These are phyloP conservation scores for Harpegnathos saltator DNA, from an alignment of 1,140 invertebrate genomes.

Conservation along the genomic window DNA sequence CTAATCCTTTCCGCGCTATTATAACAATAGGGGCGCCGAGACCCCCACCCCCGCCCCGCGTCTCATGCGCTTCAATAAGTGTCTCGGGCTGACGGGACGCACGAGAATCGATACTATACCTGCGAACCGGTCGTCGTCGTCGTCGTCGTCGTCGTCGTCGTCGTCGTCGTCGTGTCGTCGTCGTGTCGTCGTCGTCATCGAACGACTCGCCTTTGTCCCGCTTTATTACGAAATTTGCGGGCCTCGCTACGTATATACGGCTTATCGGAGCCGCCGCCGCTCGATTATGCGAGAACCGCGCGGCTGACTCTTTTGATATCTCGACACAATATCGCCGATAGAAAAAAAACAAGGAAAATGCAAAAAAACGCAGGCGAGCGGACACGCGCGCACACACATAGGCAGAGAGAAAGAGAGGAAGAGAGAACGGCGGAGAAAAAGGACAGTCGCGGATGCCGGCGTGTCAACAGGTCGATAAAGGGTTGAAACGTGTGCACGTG, in stretches of 20 bases:
- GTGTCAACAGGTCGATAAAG: slow-evolving; percentile 75
- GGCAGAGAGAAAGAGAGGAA: not conserved
- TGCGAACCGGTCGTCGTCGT: not conserved
- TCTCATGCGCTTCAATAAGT: slow-evolving; percentile 13
- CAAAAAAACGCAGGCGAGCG: too few relatives aligned
- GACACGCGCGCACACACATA: not conserved
- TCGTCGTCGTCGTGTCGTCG: too few relatives aligned
- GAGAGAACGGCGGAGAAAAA: slow-evolving; percentile 23
- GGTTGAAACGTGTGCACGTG: slow-evolving; percentile 69
- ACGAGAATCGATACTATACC: slow-evolving; percentile 6
- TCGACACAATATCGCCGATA: slow-evolving; percentile 70
- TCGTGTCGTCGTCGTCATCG: too few relatives aligned
- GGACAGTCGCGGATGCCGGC: slow-evolving; percentile 66
- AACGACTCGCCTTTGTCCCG: slow-evolving; percentile 22
- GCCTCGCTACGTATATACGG: slow-evolving; percentile 10
- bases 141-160: too few relatives aligned
- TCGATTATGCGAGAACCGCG: slow-evolving; percentile 62
- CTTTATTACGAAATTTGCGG: slow-evolving; percentile 60
- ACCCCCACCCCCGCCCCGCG: too few relatives aligned
- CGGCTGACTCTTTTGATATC: slow-evolving; percentile 63
- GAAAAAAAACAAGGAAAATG: slow-evolving; percentile 19
- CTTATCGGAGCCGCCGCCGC: slow-evolving; percentile 32
- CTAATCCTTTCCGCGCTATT: too few relatives aligned
- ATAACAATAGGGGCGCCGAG: too few relatives aligned
- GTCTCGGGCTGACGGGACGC: not conserved